These are phyloP conservation scores for Pantherophis vulpinus DNA, from an alignment of 2,797 vertebrate species.

Conservation along the genomic window DNA sequence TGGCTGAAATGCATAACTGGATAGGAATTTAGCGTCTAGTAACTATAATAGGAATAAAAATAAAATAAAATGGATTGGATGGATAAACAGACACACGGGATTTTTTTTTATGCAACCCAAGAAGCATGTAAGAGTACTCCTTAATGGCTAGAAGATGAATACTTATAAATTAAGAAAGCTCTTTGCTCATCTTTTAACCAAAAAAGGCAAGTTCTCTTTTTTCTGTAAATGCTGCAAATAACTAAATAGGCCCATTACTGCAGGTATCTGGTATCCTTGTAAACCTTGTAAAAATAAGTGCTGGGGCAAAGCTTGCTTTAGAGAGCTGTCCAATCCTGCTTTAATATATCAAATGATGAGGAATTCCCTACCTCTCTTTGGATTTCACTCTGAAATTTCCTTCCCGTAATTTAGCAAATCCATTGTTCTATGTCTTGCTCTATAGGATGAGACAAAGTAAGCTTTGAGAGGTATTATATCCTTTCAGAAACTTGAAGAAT, in stretches of 20 bases:
- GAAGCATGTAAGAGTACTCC: not conserved
- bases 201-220: not conserved
- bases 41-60: not conserved
- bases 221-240: not conserved
- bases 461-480: not conserved
- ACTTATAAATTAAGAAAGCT: not conserved
- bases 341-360: not conserved
- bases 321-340: not conserved
- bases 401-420: not conserved
- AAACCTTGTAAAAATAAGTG: not conserved
- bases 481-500: not conserved
- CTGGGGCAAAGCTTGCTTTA: not conserved
- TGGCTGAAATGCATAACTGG: not conserved
- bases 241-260: not conserved
- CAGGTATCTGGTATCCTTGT: not conserved
- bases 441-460: not conserved
- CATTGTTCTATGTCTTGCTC: not conserved
- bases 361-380: not conserved
- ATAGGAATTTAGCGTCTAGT: not conserved
- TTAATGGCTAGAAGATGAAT: not conserved
- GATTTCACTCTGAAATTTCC: not conserved
- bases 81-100: not conserved
- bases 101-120: not conserved
- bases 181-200: not conserved
- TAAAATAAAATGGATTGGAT: not conserved